Percentiles rank a stretch among this genome's conserved stretches.
phyloP scores from a whole-genome alignment of 1,140 invertebrate species.

The Drosophila ogumai region DNA sequence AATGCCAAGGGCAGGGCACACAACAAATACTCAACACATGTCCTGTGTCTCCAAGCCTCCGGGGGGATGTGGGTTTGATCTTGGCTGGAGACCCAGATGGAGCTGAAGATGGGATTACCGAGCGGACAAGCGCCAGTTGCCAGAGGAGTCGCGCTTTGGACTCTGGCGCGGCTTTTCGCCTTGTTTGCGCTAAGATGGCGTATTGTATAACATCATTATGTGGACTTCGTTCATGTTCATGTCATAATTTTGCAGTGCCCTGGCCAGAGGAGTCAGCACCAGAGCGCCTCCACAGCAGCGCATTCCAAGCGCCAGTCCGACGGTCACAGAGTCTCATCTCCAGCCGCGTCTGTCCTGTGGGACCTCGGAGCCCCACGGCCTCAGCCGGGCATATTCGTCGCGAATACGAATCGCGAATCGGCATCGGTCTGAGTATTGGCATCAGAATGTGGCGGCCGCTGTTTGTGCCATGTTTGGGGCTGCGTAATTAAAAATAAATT shows the following conservation, averaged over 20 bases:
- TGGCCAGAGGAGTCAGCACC: conserved; percentile 40
- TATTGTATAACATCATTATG: conserved; percentile 85
- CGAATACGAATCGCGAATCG: conserved; percentile 36
- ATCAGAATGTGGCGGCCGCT: conserved; percentile 75
- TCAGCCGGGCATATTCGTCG: conserved; percentile 7
- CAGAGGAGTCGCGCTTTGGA: conserved; percentile 13
- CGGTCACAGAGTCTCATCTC: conserved; percentile 49
- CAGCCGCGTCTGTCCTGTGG: conserved; percentile 51
- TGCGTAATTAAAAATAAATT: conserved; percentile 83
- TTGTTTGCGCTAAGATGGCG: conserved; percentile 81
- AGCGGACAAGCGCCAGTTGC: conserved; percentile 46
- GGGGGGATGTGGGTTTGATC: not conserved
- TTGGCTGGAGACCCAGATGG: conserved; percentile 1
- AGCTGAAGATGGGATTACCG: conserved; percentile 22
- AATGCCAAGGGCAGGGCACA: conserved; percentile 14
- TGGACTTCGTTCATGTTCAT: conserved; percentile 84
- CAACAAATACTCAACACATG: conserved; percentile 56
- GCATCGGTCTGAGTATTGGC: conserved; percentile 40
- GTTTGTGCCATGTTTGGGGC: conserved; percentile 80
- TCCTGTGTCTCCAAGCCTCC: conserved; percentile 10
- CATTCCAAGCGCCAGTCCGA: conserved; percentile 71
- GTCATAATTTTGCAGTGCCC: conserved; percentile 80
- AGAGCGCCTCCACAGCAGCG: conserved; percentile 34
- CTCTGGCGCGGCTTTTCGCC: conserved; percentile 68
- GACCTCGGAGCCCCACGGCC: conserved; percentile 21